Evolutionary conservation across 2,113 vertebrate species (phyloP).

Genomic region (Hippopotamus amphibius): DNA sequence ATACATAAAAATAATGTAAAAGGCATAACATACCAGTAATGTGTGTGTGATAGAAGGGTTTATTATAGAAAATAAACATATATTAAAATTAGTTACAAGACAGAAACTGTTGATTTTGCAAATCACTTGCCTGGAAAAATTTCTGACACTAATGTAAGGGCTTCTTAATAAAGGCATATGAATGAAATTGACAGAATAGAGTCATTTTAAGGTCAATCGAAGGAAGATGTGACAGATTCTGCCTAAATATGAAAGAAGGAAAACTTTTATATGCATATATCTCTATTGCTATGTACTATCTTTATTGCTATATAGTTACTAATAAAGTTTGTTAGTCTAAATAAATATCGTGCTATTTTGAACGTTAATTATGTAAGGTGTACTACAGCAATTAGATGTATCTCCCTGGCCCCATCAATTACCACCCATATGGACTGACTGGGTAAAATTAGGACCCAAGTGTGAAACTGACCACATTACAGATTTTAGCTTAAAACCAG

Average conservation of each 20-base stretch:
- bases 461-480: neutral
- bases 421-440: neutral
- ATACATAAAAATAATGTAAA: conserved; percentile 44
- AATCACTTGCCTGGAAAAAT: conserved; percentile 29
- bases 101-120: conserved; percentile 66
- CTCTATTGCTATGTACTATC: neutral
- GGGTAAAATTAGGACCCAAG: neutral
- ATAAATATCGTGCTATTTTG: neutral
- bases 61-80: conserved; percentile 69
- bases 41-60: conserved; percentile 55
- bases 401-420: accelerated
- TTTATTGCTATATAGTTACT: neutral
- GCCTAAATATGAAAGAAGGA: neutral
- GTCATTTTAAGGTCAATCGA: neutral
- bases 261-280: neutral
- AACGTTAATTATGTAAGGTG: neutral
- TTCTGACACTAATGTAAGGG: neutral
- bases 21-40: conserved; percentile 63
- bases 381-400: neutral
- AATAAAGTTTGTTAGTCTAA: neutral
- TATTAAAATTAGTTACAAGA: conserved; percentile 69
- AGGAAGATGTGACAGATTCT: neutral
- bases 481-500: neutral
- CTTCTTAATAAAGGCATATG: conserved; percentile 7
- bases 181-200: conserved; percentile 17